These are phyloP conservation scores for Homarus gammarus DNA, from an alignment of 2,888 invertebrate species.

Conservation along the genomic window DNA sequence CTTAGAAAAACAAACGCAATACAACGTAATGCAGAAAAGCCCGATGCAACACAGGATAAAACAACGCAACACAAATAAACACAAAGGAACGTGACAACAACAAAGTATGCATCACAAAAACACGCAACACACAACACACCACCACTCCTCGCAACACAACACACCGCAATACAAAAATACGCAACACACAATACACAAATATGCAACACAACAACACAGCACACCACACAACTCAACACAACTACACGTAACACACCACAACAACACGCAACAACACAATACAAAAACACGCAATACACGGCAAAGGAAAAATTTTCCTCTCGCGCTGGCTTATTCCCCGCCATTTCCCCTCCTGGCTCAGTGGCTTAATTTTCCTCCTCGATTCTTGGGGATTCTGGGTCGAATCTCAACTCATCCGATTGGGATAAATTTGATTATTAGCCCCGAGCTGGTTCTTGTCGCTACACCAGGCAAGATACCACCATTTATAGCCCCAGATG, in stretches of 20 bases:
- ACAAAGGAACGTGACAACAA: background rate
- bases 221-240: background rate
- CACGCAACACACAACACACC: background rate
- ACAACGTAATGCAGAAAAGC: background rate
- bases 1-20: background rate
- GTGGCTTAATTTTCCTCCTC: conserved; percentile 56
- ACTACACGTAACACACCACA: background rate
- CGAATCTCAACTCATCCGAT: conserved; percentile 32
- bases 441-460: too few relatives aligned
- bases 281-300: background rate
- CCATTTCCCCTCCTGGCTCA: conserved; percentile 28
- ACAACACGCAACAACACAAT: background rate
- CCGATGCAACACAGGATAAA: background rate
- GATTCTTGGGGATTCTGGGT: conserved; percentile 29
- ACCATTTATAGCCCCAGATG: background rate
- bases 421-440: conserved; percentile 59
- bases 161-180: background rate
- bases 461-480: background rate
- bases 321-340: background rate
- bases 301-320: background rate
- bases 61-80: background rate
- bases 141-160: background rate
- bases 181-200: background rate
- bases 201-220: background rate
- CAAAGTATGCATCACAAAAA: background rate